Conservation (phyloP, 1,140 invertebrate species). For the Papilio dardanus region DNA sequence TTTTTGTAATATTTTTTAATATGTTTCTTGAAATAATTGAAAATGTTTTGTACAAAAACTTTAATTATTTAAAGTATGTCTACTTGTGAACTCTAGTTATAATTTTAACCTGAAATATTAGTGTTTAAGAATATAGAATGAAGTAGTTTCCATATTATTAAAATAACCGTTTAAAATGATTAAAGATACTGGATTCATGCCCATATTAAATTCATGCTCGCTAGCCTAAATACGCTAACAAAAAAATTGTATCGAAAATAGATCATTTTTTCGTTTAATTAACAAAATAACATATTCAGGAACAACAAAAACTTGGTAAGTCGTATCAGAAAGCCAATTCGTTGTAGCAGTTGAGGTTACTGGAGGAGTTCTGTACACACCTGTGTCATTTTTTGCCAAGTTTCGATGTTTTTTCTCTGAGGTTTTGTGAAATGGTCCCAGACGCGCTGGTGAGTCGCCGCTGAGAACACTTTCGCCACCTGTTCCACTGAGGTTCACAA, state of each 20-base stretch:
- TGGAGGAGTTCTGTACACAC: conserved; percentile 87
- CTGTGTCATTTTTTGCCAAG: conserved; percentile 98
- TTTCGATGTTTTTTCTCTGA: conserved; percentile 98
- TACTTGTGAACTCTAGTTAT: not conserved
- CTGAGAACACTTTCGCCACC: conserved; percentile 97
- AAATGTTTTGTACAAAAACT: not conserved
- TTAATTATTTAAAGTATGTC: not conserved
- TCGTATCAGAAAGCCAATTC: conserved; percentile 1
- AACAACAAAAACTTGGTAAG: not conserved
- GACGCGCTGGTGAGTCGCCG: conserved; percentile 97
- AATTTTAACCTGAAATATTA: not conserved
- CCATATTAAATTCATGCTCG: conserved; percentile 2
- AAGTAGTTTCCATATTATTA: not conserved
- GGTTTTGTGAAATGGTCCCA: conserved; percentile 99
- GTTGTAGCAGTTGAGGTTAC: conserved; percentile 7
- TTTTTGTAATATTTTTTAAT: too few species aligned
- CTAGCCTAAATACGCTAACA: conserved; percentile 21
- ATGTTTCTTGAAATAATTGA: not conserved
- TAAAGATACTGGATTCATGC: conserved; percentile 18
- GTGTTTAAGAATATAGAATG: not conserved
- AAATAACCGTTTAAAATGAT: conserved; percentile 6
- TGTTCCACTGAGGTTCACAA: conserved; percentile 93
- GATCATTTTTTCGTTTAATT: conserved; percentile 14
- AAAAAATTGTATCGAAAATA: not conserved
- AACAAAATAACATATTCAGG: not conserved